Percentiles rank a stretch among this genome's conserved stretches.
Conservation (phyloP, 1,140 invertebrate species). For the Oedothorax gibbosus region DNA sequence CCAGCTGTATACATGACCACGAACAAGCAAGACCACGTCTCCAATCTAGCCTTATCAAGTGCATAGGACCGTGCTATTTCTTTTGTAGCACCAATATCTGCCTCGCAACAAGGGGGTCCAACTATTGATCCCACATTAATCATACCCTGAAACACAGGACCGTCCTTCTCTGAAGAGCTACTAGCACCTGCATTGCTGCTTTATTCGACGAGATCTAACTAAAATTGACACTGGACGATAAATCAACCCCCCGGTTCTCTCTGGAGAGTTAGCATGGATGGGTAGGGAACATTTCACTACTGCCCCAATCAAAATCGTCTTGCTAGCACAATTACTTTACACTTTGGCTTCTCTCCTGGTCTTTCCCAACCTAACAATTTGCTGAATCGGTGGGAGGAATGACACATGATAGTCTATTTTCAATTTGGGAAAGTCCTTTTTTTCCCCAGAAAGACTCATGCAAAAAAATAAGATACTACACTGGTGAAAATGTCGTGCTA, state of each 20-base stretch:
- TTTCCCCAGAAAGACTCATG: too few relatives aligned
- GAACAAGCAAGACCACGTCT: too few relatives aligned
- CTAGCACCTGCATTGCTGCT: constrained; percentile 52
- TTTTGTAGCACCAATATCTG: constrained; percentile 31
- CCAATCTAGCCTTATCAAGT: too few relatives aligned
- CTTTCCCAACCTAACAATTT: not conserved
- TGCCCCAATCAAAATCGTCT: constrained; percentile 38
- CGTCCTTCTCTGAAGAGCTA: constrained; percentile 25
- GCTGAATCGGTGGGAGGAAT: too few relatives aligned
- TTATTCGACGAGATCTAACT: constrained; percentile 57
- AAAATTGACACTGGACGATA: constrained; percentile 44
- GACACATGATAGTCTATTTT: too few relatives aligned
- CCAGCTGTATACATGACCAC: too few relatives aligned
- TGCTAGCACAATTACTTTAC: constrained; percentile 50
- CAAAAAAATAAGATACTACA: too few relatives aligned
- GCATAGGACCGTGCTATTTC: not conserved
- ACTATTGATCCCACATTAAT: constrained; percentile 53
- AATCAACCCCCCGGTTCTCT: constrained; percentile 34
- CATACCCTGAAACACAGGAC: constrained; percentile 55
- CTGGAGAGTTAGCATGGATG: constrained; percentile 38
- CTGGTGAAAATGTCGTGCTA: too few relatives aligned
- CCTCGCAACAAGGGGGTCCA: constrained; percentile 31
- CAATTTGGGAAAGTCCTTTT: too few relatives aligned
- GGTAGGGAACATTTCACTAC: not conserved
- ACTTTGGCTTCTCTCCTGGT: constrained; percentile 6